Base-by-base conservation (phyloP, 2,797 vertebrate species). In the Gallinago nigripennis region DNA sequence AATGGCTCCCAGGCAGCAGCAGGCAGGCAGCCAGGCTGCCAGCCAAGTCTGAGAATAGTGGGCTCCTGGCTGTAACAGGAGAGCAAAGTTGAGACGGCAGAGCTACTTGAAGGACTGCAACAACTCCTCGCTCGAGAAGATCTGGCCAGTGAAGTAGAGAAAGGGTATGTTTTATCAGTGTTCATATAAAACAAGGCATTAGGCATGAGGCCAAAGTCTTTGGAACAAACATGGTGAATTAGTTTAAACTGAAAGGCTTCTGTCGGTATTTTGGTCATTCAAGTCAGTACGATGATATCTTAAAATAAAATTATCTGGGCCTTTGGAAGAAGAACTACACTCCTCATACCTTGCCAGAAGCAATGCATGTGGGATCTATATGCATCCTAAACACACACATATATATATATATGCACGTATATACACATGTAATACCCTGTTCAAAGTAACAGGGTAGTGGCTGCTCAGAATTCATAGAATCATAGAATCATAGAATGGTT, bases 1-100 rank as follows among this genome's bases (percentile, higher is more conserved):
- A 1, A 53, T 21, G 81, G 85, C 88, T 96, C 79, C 81, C 82
- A 81, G 93, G 81, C 65, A 96, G 88, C 76, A 94, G 94, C 54
- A 80, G 93, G 43, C 87, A 96, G 65, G 66, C 30, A 2, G 76
- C 81, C 95, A 95, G 91, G 83, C 92, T 94, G 60, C 65, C 93
- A 93, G 76, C 25, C 54, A 96, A 28, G 71, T 46, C 75, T 94
- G 84, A 96, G 16, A 35, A 53, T 24, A 75, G 64, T 21, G 37
- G 72, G 79, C 69, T 95, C 27, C 84, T 64, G 71, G 48, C 43
- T 8, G 2, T 51, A 63, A 64, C 39, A 58, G 31, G 16, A 84
- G 48, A 88, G 31, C 23, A 41, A 73, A 94, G 37, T 57, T 57
- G 78, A 43, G 45, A 35, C 70, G 43, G 11, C 31, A 70, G 65